Conservation (phyloP, 2,888 invertebrate genomes). For the Drosophila helvetica region DNA sequence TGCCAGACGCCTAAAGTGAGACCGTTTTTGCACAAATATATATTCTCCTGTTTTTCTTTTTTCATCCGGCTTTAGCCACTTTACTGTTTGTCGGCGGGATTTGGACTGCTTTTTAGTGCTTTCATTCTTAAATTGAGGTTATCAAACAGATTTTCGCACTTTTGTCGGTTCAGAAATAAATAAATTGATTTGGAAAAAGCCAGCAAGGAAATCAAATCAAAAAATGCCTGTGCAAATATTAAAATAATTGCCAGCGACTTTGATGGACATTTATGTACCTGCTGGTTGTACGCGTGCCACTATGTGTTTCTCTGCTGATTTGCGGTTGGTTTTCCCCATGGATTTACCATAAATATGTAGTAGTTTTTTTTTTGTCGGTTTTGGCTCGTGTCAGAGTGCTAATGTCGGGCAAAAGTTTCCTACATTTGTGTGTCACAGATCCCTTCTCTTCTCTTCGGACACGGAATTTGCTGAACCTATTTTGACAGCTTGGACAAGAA, state of each 20-base stretch:
- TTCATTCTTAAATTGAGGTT: conserved; percentile 28
- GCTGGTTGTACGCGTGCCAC: conserved; percentile 24
- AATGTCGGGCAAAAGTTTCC: conserved; percentile 15
- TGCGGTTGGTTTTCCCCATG: conserved; percentile 26
- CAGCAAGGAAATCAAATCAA: conserved; percentile 36
- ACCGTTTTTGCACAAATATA: conserved; percentile 29
- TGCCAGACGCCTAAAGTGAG: conserved; percentile 23
- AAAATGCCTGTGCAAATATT: conserved; percentile 31
- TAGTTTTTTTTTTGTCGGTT: conserved; percentile 5
- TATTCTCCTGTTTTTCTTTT: conserved; percentile 23
- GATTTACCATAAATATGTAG: conserved; percentile 11
- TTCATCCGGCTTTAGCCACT: conserved; percentile 15
- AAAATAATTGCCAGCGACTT: conserved; percentile 40
- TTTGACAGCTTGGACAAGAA: background rate
- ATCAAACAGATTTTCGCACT: conserved; percentile 51
- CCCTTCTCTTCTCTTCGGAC: background rate
- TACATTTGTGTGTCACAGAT: conserved; percentile 12
- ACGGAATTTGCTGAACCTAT: background rate
- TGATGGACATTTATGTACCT: conserved; percentile 46
- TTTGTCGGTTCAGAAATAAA: conserved; percentile 22
- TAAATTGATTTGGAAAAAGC: conserved; percentile 40
- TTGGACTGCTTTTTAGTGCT: background rate
- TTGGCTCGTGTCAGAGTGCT: conserved; percentile 5
- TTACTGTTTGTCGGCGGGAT: conserved; percentile 30
- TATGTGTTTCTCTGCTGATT: conserved; percentile 17